phyloP scores from a whole-genome alignment of 1,140 invertebrate species.

The Saxidomus purpurata region DNA sequence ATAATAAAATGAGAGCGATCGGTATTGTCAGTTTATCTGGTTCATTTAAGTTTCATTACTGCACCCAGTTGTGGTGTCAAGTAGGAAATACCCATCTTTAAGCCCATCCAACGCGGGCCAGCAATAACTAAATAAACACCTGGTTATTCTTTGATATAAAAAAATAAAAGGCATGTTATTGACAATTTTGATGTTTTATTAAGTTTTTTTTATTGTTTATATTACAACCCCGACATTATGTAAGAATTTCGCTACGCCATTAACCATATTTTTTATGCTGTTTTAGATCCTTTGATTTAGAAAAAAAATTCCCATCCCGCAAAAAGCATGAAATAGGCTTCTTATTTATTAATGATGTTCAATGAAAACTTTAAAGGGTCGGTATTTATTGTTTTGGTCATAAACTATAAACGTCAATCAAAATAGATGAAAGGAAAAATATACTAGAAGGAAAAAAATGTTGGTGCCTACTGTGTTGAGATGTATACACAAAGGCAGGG shows the following conservation, averaged over 20 bases:
- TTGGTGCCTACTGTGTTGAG: too few relatives aligned
- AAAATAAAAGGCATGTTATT: neutral
- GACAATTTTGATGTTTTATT: conserved; percentile 18
- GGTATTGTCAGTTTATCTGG: neutral
- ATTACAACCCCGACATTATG: neutral
- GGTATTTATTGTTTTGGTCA: conserved; percentile 11
- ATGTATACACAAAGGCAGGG: too few relatives aligned
- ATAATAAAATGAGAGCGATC: neutral
- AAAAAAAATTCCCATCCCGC: neutral
- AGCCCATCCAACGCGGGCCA: neutral
- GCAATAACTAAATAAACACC: neutral
- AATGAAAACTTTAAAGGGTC: conserved; percentile 31
- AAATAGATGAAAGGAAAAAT: conserved; percentile 30
- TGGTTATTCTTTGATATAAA: conserved; percentile 3
- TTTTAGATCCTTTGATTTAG: conserved; percentile 11
- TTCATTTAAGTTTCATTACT: conserved; percentile 22
- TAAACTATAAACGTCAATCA: conserved; percentile 63
- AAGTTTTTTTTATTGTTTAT: conserved; percentile 17
- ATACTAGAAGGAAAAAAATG: too few relatives aligned
- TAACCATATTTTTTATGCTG: conserved; percentile 1
- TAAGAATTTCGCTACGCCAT: neutral
- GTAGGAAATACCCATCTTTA: neutral
- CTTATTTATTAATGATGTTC: conserved; percentile 61
- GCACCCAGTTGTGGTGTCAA: conserved; percentile 6
- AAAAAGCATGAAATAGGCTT: neutral